Evolutionary conservation across 2,888 invertebrate species (phyloP).

Genomic region (Macaria notata): DNA sequence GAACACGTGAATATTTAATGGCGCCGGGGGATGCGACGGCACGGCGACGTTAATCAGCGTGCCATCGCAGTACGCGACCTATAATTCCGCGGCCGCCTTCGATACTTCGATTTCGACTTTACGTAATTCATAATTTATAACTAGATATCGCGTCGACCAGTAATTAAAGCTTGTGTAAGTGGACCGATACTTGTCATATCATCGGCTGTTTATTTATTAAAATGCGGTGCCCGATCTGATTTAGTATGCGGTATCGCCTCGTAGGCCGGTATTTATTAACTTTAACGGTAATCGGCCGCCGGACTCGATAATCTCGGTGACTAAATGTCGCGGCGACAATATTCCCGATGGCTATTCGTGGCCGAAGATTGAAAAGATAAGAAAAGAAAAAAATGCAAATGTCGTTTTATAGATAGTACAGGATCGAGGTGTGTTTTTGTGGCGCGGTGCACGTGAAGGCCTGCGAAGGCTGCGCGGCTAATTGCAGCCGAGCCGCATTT

Average conservation of each 20-base stretch:
- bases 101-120: conserved; percentile 42
- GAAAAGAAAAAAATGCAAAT: conserved; percentile 56
- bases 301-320: conserved; percentile 41
- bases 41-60: conserved; percentile 25
- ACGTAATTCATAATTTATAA: conserved; percentile 49
- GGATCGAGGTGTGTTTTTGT: conserved; percentile 72
- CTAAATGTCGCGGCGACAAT: conserved; percentile 32
- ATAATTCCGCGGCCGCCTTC: conserved; percentile 30
- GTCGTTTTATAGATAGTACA: conserved; percentile 73
- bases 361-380: conserved; percentile 35
- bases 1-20: no score
- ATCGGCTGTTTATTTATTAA: conserved; percentile 62
- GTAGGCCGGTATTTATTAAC: conserved; percentile 57
- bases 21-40: conserved; percentile 9
- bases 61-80: conserved; percentile 19
- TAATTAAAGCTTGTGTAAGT: conserved; percentile 66
- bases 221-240: conserved; percentile 58
- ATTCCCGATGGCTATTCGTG: conserved; percentile 25
- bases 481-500: conserved; percentile 79
- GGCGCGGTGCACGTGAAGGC: conserved; percentile 69
- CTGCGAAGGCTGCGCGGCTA: conserved; percentile 77
- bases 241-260: conserved; percentile 65
- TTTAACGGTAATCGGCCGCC: conserved; percentile 55
- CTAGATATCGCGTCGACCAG: conserved; percentile 52
- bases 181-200: conserved; percentile 64